Conservation (phyloP, 2,797 vertebrate species). For the Oreonectes daqikongensis region DNA sequence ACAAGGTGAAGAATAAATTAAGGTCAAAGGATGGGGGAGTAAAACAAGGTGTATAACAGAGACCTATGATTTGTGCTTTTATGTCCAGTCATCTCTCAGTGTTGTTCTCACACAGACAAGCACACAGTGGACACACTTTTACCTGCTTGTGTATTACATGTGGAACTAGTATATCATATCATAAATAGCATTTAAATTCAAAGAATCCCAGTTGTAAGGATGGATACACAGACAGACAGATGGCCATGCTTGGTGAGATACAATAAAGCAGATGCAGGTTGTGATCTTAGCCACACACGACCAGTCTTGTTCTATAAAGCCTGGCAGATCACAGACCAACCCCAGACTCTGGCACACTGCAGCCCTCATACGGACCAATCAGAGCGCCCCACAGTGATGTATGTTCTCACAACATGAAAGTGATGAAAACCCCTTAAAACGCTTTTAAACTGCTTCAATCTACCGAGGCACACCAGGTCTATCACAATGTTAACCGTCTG, state of each 20-base stretch:
- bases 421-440: not conserved
- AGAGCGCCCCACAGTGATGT: not conserved
- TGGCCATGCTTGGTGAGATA: not conserved
- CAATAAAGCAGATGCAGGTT: conserved; percentile 35
- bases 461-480: not conserved
- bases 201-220: too few species aligned
- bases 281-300: conserved; percentile 18
- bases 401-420: not conserved
- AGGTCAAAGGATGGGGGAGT: conserved; percentile 16
- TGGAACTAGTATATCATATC: not conserved
- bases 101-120: not conserved
- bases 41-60: conserved; percentile 8
- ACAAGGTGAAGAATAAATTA: conserved; percentile 27
- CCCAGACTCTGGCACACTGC: not conserved
- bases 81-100: not conserved
- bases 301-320: conserved; percentile 30
- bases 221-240: not conserved
- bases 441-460: not conserved
- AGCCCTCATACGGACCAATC: not conserved
- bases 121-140: not conserved
- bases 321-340: conserved; percentile 13
- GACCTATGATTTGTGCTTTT: not conserved
- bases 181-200: too few species aligned
- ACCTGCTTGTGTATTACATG: not conserved
- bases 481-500: conserved; percentile 17